Conservation (phyloP, 2,113 vertebrate genomes). For the Holacanthus passer region DNA sequence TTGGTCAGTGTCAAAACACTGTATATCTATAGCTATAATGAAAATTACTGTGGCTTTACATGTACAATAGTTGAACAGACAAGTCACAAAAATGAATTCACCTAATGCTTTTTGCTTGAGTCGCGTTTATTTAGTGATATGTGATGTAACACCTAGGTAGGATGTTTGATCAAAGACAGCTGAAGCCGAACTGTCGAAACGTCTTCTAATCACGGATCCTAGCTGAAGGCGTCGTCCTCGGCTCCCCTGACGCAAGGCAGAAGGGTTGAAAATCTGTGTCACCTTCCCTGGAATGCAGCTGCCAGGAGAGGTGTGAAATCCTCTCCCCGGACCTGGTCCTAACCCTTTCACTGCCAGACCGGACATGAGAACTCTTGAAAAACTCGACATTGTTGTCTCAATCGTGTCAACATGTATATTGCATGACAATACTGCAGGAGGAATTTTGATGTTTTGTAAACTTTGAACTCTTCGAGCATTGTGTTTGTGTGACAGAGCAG, state of each 20-base stretch:
- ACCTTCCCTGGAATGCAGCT: conserved; percentile 49
- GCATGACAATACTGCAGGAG: conserved; percentile 84
- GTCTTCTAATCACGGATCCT: conserved; percentile 58
- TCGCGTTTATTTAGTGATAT: conserved; percentile 81
- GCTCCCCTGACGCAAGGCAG: conserved; percentile 48
- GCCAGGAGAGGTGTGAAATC: conserved; percentile 53
- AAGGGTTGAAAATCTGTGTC: conserved; percentile 54
- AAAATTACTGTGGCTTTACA: conserved; percentile 71
- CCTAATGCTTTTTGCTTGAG: conserved; percentile 73
- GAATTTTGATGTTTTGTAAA: conserved; percentile 84
- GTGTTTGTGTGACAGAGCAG: conserved; percentile 80
- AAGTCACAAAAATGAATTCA: conserved; percentile 73
- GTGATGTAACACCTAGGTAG: conserved; percentile 79
- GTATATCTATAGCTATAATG: conserved; percentile 75
- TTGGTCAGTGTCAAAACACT: conserved; percentile 75
- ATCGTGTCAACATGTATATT: conserved; percentile 85
- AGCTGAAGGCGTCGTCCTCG: conserved; percentile 41
- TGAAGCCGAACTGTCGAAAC: conserved; percentile 48
- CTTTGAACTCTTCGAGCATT: conserved; percentile 79
- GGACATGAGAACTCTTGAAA: conserved; percentile 63
- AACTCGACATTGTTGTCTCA: conserved; percentile 69
- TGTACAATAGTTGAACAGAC: conserved; percentile 72
- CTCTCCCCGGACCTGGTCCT: conserved; percentile 31
- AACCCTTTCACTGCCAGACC: conserved; percentile 78
- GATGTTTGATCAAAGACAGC: conserved; percentile 68